Base-by-base conservation (phyloP, 1,140 invertebrate species). In the Pachypsylla venusta region DNA sequence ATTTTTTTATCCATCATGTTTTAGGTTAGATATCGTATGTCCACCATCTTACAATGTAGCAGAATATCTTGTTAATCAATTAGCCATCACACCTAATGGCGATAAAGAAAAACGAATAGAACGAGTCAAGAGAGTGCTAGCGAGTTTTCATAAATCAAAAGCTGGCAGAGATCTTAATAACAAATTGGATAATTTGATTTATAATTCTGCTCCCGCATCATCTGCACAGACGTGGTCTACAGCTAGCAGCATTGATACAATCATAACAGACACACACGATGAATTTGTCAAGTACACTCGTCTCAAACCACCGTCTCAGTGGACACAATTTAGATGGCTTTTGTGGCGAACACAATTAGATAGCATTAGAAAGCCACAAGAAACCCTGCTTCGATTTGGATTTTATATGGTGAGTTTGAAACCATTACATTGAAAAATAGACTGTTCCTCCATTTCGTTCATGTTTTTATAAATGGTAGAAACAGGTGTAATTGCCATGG, bases 31-130 rank as follows among this genome's bases (percentile, higher is more conserved):
- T 19, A 72, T 77, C 28, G 64, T 69, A 10, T 84, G 83, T 65
- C 82, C 83, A 0, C 62, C 76, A 3, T 78, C 77, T 2, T 87
- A 78, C 70, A 87, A 87, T 69, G 77, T 79, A 19, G 83, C 84
- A 1, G 84, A 88, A 69, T 84, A 82, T 66, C 80, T 81, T 64
- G 80, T 87, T 1, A 71, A 76, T 25, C 77, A 81, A 56, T 69
- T 85, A 24, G 81, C 81, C 1, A 72, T 80, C 1, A 70, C 74
- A 56, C 77, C 76, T 14, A 73, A 74, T 2, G 74, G 75, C 20
- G 76, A 81, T 58, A 5, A 19, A 19, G 42, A 48, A 57, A 61
- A 39, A n/a, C 55, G n/a, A 60, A 58, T 1, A 25, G 54, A 53
- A 42, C 60, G 54, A 35, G 57, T 48, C 27, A 39, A 26, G 7